Base-by-base conservation (phyloP, 1,140 invertebrate species). In the Drosophila obscura region DNA sequence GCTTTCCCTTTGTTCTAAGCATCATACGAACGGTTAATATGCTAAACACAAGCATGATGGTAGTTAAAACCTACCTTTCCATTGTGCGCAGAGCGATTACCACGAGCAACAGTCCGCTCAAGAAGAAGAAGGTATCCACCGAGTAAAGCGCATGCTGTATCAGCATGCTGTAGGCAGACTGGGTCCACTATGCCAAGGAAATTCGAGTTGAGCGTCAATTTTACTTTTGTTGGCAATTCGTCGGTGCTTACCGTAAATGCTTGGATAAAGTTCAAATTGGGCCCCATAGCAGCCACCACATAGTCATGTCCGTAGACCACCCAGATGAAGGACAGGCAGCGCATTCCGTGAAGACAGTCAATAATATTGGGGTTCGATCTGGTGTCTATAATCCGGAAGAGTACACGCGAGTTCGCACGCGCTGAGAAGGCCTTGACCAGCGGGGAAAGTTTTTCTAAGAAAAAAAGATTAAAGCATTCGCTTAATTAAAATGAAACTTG, bases 81-180 rank as follows among this genome's bases (percentile, higher is more conserved):
- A 96, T 92, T 78, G 95, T 93, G 9, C 94, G 92, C 8, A 96
- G 90, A 0, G 95, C 85, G 19, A 95, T 92, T 55, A 94, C 92
- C 68, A 93, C 92, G 68, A 95, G 93, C 16, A 95, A 92, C 72
- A 96, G 94, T 4, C 95, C 95, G 53, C 96, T 96, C 16, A 91
- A 87, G 82, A 97, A 96, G 93, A 98, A 98, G 92, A 98, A 98
- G 0, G 97, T 97, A 84, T 98, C 97, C 0, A 98, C 97, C 60
- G 96, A 96, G 90, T 97, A 97, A 0, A 94, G 92, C 2, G 93
- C 94, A 72, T 93, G 93, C 3, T 94, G 62, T 0, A 93, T 62
- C 6, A 94, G 92, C 73, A 94, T 94, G 5, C 93, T 93, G 61
- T 5, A 94, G 91, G 19, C 93, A 67, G 39, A 93, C 72, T n/a